These are phyloP conservation scores for Amia ocellicauda DNA, from an alignment of 2,113 vertebrate species.

Conservation along the genomic window DNA sequence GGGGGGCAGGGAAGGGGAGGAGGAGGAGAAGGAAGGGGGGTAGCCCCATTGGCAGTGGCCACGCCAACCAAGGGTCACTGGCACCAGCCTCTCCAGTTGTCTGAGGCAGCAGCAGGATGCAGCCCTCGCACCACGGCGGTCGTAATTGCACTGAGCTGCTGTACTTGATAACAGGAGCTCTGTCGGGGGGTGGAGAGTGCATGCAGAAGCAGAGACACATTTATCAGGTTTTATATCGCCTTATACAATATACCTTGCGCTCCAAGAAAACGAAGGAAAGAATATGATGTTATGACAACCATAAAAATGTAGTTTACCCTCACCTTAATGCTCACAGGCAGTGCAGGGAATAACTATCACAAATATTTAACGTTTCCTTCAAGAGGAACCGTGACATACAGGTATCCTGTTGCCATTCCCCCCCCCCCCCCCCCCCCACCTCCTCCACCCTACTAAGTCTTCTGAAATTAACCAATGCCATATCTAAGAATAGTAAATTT, in stretches of 20 bases:
- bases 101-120: constrained; percentile 27
- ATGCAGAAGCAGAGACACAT: constrained; percentile 40
- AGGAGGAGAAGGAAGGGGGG: constrained; percentile 39
- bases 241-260: constrained; percentile 57
- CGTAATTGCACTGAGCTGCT: constrained; percentile 46
- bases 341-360: constrained; percentile 61
- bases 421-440: neutral
- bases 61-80: constrained; percentile 43
- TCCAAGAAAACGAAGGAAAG: constrained; percentile 37
- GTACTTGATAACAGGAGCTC: constrained; percentile 38
- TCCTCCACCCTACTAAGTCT: neutral
- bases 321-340: constrained; percentile 71
- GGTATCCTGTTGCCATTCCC: neutral
- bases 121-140: constrained; percentile 26
- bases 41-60: constrained; percentile 36
- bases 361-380: constrained; percentile 38
- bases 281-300: constrained; percentile 72
- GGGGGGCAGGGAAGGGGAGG: constrained; percentile 33
- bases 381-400: constrained; percentile 5
- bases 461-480: too few species aligned
- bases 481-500: too few species aligned
- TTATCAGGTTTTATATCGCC: constrained; percentile 64
- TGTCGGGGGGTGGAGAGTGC: neutral
- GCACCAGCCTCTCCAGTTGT: constrained; percentile 30
- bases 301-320: constrained; percentile 67